phyloP scores from a whole-genome alignment of 2,797 vertebrate species.

The Staurois parvus region DNA sequence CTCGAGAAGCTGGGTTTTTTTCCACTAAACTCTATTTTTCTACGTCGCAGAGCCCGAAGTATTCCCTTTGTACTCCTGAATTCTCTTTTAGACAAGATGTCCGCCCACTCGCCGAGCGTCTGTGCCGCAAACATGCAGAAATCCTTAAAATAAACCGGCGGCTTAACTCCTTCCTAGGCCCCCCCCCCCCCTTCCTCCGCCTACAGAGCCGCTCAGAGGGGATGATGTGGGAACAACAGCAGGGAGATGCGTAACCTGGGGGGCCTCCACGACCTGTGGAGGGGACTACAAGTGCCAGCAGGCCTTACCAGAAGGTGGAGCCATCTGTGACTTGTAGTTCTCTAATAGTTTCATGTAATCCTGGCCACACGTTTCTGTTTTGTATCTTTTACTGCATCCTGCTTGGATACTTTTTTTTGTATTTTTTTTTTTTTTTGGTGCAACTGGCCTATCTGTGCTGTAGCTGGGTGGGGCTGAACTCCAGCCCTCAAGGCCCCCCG shows the following conservation, averaged over 20 bases:
- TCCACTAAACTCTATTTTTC: conserved; percentile 73
- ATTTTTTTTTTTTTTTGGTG: no score
- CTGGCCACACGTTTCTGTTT: not conserved
- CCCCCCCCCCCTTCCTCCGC: no score
- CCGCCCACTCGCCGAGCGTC: conserved; percentile 17
- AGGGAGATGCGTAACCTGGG: not conserved
- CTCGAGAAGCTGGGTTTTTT: conserved; percentile 84
- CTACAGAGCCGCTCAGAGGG: not conserved
- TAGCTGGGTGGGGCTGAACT: no score
- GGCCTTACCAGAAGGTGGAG: not conserved
- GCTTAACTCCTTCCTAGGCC: conserved; percentile 32
- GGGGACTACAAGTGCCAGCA: not conserved
- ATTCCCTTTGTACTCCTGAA: not conserved
- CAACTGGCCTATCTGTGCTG: not conserved
- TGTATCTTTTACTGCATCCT: not conserved
- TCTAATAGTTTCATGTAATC: not conserved
- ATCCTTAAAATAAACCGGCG: conserved; percentile 7
- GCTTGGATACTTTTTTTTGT: not conserved
- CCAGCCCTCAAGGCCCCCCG: no score
- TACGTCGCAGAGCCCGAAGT: not conserved
- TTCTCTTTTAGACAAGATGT: conserved; percentile 19
- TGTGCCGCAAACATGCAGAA: conserved; percentile 7
- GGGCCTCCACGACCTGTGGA: not conserved
- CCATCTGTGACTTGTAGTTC: not conserved
- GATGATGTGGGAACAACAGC: not conserved